A percentile compares a stretch with the other conserved stretches of the same genome.
phyloP scores from a whole-genome alignment of 2,888 invertebrate genomes.

The Papilio demoleus region DNA sequence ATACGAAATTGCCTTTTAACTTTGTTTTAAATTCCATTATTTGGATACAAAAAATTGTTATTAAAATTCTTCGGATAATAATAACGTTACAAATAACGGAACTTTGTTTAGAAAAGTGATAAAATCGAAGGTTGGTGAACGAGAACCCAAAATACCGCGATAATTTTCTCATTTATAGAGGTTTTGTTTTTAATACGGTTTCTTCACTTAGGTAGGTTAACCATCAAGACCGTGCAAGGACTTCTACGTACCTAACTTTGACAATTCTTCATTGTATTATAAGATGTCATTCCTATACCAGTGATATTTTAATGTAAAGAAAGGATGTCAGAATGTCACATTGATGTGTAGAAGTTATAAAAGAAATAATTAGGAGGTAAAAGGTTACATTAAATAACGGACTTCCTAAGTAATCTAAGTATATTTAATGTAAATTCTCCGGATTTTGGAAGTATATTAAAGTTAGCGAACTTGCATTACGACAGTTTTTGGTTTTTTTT shows the following conservation, averaged over 20 bases:
- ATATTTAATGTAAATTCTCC: background rate
- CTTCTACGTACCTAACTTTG: no score
- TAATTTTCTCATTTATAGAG: no score
- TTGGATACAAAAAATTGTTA: constrained; percentile 5
- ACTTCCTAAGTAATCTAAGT: background rate
- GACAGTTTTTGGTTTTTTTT: no score
- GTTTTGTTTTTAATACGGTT: no score
- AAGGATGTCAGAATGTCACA: no score
- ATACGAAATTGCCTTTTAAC: constrained; percentile 19
- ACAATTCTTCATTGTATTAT: background rate
- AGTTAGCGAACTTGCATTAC: background rate
- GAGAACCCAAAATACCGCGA: no score
- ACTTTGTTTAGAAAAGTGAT: background rate
- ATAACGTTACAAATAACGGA: background rate
- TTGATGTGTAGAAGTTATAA: no score
- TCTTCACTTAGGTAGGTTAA: no score
- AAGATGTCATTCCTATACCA: background rate
- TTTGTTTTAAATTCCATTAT: constrained; percentile 12
- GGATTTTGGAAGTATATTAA: background rate
- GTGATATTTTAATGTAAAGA: no score
- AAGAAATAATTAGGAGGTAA: no score
- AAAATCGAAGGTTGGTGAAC: no score
- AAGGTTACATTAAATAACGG: background rate
- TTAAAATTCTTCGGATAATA: constrained; percentile 2
- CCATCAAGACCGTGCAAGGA: no score